Evolutionary conservation across 2,797 vertebrate species (phyloP).

Genomic region (Epinephelus malabaricus): DNA sequence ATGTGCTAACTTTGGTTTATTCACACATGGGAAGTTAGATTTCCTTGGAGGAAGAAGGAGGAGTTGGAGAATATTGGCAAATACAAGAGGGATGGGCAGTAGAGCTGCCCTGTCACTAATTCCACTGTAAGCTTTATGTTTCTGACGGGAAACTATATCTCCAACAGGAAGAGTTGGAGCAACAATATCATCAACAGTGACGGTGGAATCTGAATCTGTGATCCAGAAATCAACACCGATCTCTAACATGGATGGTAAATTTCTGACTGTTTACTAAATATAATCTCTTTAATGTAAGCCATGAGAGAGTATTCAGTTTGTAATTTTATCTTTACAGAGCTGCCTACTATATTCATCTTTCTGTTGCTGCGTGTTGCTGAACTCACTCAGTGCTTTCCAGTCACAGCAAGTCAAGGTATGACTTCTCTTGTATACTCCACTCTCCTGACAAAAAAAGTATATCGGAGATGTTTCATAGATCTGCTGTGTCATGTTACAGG

Average conservation of each 20-base stretch:
- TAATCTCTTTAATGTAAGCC: neutral
- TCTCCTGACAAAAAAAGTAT: neutral
- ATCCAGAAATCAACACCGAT: neutral
- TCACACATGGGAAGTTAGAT: too few species aligned
- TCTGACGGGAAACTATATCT: neutral
- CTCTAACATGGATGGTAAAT: constrained; percentile 21
- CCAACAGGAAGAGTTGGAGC: neutral
- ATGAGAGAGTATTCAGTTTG: neutral
- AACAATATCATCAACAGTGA: neutral
- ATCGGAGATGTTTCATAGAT: neutral
- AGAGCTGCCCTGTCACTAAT: too few species aligned
- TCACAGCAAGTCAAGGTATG: constrained; percentile 7
- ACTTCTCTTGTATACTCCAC: neutral
- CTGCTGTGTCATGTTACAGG: constrained; percentile 27
- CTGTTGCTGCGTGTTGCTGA: neutral
- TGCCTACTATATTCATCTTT: too few species aligned
- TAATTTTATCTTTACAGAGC: constrained; percentile 14
- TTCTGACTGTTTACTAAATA: neutral
- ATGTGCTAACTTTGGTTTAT: too few species aligned
- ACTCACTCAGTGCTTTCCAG: neutral
- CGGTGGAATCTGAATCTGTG: neutral
- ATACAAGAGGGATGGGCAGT: too few species aligned
- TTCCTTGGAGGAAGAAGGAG: too few species aligned
- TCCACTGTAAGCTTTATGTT: neutral
- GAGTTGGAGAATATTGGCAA: too few species aligned